Percentiles rank a stretch among this genome's conserved stretches.
Evolutionary conservation across 2,113 vertebrate genomes (phyloP).

Genomic region (Platycercus adscitus): DNA sequence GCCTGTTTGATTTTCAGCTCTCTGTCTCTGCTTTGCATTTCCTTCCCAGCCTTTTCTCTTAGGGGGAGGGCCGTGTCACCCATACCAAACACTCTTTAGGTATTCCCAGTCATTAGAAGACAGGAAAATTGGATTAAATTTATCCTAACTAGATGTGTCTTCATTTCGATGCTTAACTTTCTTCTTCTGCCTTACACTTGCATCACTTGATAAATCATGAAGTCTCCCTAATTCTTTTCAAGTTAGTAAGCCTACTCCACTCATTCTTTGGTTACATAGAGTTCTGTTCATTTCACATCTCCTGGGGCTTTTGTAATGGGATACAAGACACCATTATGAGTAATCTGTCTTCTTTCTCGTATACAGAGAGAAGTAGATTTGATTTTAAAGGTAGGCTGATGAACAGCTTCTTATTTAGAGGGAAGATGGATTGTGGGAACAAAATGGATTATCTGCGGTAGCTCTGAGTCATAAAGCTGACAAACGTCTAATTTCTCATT

Average conservation of each 20-base stretch:
- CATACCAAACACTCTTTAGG: neutral
- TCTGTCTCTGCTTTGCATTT: neutral
- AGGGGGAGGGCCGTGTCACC: neutral
- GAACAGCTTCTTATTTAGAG: neutral
- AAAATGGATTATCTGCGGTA: neutral
- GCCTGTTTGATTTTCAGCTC: neutral
- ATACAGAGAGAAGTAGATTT: neutral
- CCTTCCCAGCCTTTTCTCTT: neutral
- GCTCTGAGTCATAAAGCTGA: neutral
- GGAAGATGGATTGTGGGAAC: neutral
- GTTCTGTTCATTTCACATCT: neutral
- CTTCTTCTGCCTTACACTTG: neutral
- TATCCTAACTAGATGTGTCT: neutral
- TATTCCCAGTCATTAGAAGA: neutral
- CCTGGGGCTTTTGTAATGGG: neutral
- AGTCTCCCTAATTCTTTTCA: neutral
- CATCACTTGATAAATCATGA: neutral
- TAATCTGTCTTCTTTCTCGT: neutral
- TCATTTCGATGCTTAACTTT: neutral
- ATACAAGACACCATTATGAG: neutral
- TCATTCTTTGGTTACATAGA: neutral
- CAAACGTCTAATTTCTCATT: neutral
- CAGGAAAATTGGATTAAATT: neutral
- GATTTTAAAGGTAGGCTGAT: neutral
- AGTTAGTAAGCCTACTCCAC: neutral